Evolutionary conservation across 2,113 vertebrate species (phyloP), one percentile per base, ranked within the genome.

Genomic region (Lynx canadensis): DNA sequence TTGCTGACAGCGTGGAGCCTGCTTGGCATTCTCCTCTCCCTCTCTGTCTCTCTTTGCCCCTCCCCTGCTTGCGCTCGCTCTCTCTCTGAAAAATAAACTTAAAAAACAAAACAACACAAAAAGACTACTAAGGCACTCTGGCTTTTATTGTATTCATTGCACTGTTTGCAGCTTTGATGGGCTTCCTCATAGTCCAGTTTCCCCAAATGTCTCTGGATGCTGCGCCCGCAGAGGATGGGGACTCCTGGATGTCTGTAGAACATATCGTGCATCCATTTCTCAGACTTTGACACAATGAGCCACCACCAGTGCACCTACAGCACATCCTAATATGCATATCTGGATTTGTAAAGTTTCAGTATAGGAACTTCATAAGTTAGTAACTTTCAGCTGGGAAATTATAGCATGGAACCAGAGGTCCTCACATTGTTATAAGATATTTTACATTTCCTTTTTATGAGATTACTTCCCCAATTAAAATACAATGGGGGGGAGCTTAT

Each of bases 181-280:
- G 99, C 16, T 98, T 99, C 96, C 98, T 99, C 97, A 99, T 98
- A 0, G 99, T 99, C 92, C 97, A 99, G 83, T 99, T 99, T 95
- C 99, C 99, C 97, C 99, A 99, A 89, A 99, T 99, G 33, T 98
- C 99, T 0, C 99, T 99, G 6, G 99, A 99, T 0, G 99, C 99
- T 0, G 99, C 99, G 4, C 99, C 99, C 1, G 98, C 99, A 4
- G 99, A 99, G 65, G 99, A 99, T 0, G 99, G 99, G 21, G 98
- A 99, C 97, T 99, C 99, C 55, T 99, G 99, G 99, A 98, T 98
- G 83, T 99, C 99, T 29, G 98, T 99, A 63, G 99, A 99, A 98
- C 99, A 99, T 97, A 98, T 99, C 90, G 94, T 99, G 95, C 99
- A 99, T 99, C 99, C 99, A 16, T 99, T 99, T 78, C 98, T 99